phyloP scores from a whole-genome alignment of 2,888 invertebrate genomes.

The Polietes domitor region DNA sequence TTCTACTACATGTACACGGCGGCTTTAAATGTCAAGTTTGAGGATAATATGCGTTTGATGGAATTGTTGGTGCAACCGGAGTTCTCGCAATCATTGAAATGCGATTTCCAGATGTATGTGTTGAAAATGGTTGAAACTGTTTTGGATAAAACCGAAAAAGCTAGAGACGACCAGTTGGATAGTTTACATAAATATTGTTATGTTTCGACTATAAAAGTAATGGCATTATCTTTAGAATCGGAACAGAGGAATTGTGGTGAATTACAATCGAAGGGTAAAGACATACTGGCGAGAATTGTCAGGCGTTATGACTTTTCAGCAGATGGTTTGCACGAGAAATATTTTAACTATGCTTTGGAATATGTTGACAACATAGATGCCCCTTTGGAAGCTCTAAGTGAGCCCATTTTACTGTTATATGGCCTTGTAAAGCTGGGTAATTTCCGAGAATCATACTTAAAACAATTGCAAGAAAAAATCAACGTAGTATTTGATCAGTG shows the following conservation, averaged over 20 bases:
- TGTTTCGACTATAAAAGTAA: slow-evolving; percentile 76
- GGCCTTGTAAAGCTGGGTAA: slow-evolving; percentile 76
- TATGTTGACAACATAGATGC: slow-evolving; percentile 77
- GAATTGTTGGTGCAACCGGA: slow-evolving; percentile 72
- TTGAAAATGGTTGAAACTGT: slow-evolving; percentile 73
- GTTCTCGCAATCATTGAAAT: slow-evolving; percentile 75
- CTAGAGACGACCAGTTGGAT: not conserved
- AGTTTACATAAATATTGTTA: slow-evolving; percentile 73
- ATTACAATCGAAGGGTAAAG: slow-evolving; percentile 64
- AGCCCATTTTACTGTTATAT: slow-evolving; percentile 77
- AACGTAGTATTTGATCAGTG: slow-evolving; percentile 75
- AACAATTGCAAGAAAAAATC: slow-evolving; percentile 73
- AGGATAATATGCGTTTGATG: slow-evolving; percentile 73
- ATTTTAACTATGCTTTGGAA: slow-evolving; percentile 72
- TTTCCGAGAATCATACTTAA: slow-evolving; percentile 74
- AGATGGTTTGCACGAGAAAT: slow-evolving; percentile 73
- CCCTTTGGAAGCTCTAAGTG: slow-evolving; percentile 75
- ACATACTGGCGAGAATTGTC: slow-evolving; percentile 71
- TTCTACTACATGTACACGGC: slow-evolving; percentile 77
- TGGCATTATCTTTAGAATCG: slow-evolving; percentile 74
- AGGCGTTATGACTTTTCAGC: slow-evolving; percentile 64
- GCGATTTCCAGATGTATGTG: slow-evolving; percentile 75
- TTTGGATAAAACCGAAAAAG: slow-evolving; percentile 68
- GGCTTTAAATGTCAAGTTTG: slow-evolving; percentile 68
- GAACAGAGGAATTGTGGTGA: slow-evolving; percentile 59